A percentile compares a stretch with the other conserved stretches of the same genome.
Conservation (phyloP, 1,140 invertebrate genomes). For the Ooceraea biroi region DNA sequence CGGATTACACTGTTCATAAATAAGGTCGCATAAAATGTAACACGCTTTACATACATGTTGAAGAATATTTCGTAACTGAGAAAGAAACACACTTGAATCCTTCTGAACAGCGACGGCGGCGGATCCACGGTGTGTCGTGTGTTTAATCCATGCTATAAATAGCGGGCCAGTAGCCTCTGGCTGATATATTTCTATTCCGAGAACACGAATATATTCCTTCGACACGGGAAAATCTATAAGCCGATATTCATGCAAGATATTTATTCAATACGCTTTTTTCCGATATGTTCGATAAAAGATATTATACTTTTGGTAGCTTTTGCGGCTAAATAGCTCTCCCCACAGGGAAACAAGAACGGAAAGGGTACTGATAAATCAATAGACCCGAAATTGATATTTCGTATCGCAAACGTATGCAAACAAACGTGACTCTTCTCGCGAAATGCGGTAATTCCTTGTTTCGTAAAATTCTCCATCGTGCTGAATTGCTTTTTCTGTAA, state of each 20-base stretch:
- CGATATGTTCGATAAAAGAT: not conserved
- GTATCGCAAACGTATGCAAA: not conserved
- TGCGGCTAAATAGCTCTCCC: not conserved
- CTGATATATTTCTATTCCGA: conserved; percentile 63
- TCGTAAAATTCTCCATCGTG: not conserved
- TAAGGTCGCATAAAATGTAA: conserved; percentile 4
- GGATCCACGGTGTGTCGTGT: conserved; percentile 44
- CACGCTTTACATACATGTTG: not conserved
- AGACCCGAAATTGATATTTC: not conserved
- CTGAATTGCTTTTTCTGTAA: not conserved
- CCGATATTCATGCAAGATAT: conserved; percentile 22
- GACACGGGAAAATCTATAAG: conserved; percentile 51
- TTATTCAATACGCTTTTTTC: not conserved
- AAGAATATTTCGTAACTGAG: conserved; percentile 49
- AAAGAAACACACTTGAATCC: conserved; percentile 45
- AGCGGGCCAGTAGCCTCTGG: conserved; percentile 24
- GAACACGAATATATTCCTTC: conserved; percentile 67
- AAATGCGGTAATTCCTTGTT: not conserved
- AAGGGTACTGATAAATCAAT: not conserved
- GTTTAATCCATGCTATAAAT: conserved; percentile 72
- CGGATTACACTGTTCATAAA: not conserved
- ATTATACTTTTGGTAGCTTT: not conserved
- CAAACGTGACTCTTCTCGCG: not conserved
- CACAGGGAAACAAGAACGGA: not conserved
- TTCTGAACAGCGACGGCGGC: conserved; percentile 10